These are phyloP conservation scores for Vanessa atalanta DNA, from an alignment of 1,140 invertebrate species.

Conservation along the genomic window DNA sequence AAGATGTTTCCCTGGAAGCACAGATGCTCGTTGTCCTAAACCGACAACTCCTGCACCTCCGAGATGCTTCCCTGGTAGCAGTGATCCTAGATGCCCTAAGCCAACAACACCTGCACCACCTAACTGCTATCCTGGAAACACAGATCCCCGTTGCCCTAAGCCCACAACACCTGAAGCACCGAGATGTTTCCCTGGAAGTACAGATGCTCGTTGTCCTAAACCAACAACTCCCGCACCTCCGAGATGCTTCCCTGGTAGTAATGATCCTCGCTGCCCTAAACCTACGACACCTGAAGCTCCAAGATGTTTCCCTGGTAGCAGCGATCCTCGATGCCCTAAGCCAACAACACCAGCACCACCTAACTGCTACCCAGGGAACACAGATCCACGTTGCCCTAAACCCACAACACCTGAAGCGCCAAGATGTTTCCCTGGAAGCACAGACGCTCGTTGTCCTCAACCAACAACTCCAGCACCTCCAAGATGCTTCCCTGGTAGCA, in stretches of 20 bases:
- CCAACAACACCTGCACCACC: slow-evolving; percentile 12
- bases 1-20: slow-evolving; percentile 57
- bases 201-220: slow-evolving; percentile 12
- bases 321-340: slow-evolving; percentile 26
- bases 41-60: slow-evolving; percentile 6
- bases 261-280: slow-evolving; percentile 8
- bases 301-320: slow-evolving; percentile 13
- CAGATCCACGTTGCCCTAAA: too few relatives aligned
- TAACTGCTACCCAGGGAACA: too few relatives aligned
- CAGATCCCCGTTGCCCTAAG: slow-evolving; percentile 15
- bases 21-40: slow-evolving; percentile 37
- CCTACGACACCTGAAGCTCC: slow-evolving; percentile 33
- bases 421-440: too few relatives aligned
- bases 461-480: neutral
- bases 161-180: slow-evolving; percentile 16
- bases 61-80: slow-evolving; percentile 9
- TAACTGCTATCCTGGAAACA: slow-evolving; percentile 8
- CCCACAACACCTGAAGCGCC: too few relatives aligned
- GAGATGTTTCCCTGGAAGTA: slow-evolving; percentile 11
- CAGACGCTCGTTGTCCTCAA: too few relatives aligned
- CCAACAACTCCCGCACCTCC: slow-evolving; percentile 7
- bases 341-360: too few relatives aligned
- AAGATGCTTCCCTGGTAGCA: slow-evolving; percentile 28
- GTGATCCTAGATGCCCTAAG: neutral
- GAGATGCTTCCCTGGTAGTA: slow-evolving; percentile 12